phyloP scores from a whole-genome alignment of 1,140 invertebrate genomes.

The Pachyrhynchus sulphureomaculatus region DNA sequence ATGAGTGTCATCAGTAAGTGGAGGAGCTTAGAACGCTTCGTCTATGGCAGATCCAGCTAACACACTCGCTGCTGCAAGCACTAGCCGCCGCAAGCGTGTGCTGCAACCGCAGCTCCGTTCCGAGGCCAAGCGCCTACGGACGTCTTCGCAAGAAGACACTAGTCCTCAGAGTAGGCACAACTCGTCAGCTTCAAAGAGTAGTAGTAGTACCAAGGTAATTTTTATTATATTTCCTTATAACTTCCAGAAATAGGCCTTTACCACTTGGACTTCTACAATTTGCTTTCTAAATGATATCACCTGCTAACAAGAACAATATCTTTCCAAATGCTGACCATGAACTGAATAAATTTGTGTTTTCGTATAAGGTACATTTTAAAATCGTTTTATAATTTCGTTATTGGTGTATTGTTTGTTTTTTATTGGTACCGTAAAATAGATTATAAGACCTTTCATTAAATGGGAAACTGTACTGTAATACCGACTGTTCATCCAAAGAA shows the following conservation, averaged over 20 bases:
- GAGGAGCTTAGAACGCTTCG: conserved; percentile 50
- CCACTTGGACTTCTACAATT: not conserved
- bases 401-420: no score
- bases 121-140: conserved; percentile 45
- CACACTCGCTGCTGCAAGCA: conserved; percentile 49
- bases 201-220: conserved; percentile 11
- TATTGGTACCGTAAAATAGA: no score
- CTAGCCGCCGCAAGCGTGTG: conserved; percentile 52
- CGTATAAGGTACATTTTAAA: no score
- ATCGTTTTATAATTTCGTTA: no score
- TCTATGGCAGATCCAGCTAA: conserved; percentile 54
- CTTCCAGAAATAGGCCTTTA: not conserved
- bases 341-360: no score
- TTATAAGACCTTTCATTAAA: no score
- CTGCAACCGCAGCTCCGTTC: conserved; percentile 46
- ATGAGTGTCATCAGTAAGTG: conserved; percentile 51
- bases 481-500: no score
- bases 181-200: not conserved
- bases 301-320: no score
- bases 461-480: no score
- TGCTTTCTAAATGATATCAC: no score
- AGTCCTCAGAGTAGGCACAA: conserved; percentile 7
- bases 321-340: no score
- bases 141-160: conserved; percentile 31
- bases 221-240: not conserved